Conservation (phyloP, 2,888 invertebrate species). For the Aelia acuminata region DNA sequence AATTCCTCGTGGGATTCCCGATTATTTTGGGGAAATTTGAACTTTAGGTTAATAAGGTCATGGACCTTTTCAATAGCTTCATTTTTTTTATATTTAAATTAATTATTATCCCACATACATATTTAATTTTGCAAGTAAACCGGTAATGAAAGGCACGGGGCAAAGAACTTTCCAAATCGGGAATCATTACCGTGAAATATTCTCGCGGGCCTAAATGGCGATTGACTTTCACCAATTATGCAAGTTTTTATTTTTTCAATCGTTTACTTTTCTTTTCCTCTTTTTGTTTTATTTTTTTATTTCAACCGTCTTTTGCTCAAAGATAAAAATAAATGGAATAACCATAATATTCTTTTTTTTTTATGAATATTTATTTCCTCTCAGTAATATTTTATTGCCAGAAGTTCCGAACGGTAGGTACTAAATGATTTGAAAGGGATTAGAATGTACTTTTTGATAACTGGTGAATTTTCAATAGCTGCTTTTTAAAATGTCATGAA, state of each 20-base stretch:
- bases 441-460: too few relatives aligned
- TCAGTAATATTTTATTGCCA: too few relatives aligned
- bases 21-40: not conserved
- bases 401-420: too few relatives aligned
- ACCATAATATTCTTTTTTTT: too few relatives aligned
- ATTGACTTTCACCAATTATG: slow-evolving; percentile 16
- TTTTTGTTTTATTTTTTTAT: not conserved
- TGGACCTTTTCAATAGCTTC: not conserved
- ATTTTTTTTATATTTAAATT: not conserved
- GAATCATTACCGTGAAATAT: not conserved
- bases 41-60: not conserved
- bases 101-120: not conserved
- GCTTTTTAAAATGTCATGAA: too few relatives aligned
- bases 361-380: too few relatives aligned
- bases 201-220: not conserved
- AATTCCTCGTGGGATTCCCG: not conserved
- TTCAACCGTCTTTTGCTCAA: too few relatives aligned
- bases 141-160: not conserved
- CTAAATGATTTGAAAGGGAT: too few relatives aligned
- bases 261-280: not conserved
- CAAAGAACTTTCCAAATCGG: not conserved
- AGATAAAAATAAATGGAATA: too few relatives aligned
- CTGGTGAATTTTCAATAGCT: too few relatives aligned
- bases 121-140: not conserved
- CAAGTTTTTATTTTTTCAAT: not conserved